phyloP scores from a whole-genome alignment of 2,888 invertebrate genomes.

The Orthonevra nobilis region DNA sequence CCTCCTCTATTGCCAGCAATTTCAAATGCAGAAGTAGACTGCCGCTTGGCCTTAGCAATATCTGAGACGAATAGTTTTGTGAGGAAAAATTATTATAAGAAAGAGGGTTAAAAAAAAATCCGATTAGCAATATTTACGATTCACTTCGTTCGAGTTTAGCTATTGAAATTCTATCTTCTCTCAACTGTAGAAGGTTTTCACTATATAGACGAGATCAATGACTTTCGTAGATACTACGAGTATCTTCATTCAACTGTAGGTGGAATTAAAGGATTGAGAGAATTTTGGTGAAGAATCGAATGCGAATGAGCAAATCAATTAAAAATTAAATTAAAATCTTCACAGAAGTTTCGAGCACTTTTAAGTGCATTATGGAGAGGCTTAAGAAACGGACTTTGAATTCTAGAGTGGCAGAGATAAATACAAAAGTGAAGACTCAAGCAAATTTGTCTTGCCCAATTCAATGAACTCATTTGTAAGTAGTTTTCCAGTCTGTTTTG shows the following conservation, averaged over 20 bases:
- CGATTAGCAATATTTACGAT: slow-evolving; percentile 65
- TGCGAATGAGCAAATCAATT: not conserved
- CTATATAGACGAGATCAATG: slow-evolving; percentile 54
- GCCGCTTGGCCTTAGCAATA: slow-evolving; percentile 21
- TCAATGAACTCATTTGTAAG: no score
- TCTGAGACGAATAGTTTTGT: slow-evolving; percentile 24
- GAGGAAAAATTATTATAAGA: slow-evolving; percentile 50
- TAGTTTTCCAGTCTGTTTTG: no score
- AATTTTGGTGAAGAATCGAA: not conserved
- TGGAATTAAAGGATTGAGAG: no score
- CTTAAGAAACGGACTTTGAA: no score
- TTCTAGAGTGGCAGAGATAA: no score
- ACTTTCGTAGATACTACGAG: slow-evolving; percentile 22
- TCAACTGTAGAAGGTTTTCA: not conserved
- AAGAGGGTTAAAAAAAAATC: slow-evolving; percentile 53
- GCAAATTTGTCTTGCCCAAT: no score
- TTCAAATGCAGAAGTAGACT: slow-evolving; percentile 2
- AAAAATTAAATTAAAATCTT: no score
- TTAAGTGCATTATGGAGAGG: no score
- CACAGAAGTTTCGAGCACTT: no score
- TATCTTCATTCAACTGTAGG: no score
- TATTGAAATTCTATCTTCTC: slow-evolving; percentile 57
- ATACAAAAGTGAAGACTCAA: no score
- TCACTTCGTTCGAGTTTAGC: slow-evolving; percentile 14
- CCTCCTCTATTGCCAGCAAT: not conserved